Conservation (phyloP, 2,797 vertebrate genomes). For the Lates japonicus region DNA sequence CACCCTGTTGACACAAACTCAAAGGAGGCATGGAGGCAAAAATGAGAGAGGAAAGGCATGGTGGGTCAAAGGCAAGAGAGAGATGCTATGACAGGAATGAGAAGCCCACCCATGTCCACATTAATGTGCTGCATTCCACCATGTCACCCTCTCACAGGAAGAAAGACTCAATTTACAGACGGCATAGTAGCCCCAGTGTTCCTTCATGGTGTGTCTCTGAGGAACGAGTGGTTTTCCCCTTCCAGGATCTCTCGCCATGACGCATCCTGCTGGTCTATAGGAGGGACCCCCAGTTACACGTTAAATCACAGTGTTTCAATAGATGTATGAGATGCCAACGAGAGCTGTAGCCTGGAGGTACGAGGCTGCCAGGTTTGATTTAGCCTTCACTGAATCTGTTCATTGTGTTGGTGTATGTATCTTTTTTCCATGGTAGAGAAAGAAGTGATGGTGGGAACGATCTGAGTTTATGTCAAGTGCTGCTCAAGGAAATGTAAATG, state of each 20-base stretch:
- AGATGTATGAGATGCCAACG: slow-evolving; percentile 14
- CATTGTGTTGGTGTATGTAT: slow-evolving; percentile 30
- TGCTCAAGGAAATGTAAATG: slow-evolving; percentile 36
- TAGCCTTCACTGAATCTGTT: slow-evolving; percentile 22
- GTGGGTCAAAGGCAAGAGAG: slow-evolving; percentile 62
- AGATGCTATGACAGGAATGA: slow-evolving; percentile 85
- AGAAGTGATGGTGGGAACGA: not conserved
- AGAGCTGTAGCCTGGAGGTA: slow-evolving; percentile 50
- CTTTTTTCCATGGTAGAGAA: not conserved
- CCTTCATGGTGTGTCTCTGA: slow-evolving; percentile 59
- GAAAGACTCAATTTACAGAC: slow-evolving; percentile 87
- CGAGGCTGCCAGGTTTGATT: slow-evolving; percentile 59
- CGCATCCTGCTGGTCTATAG: slow-evolving; percentile 51
- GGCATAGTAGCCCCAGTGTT: slow-evolving; percentile 85
- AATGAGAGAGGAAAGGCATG: slow-evolving; percentile 42
- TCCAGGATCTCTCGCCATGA: slow-evolving; percentile 56
- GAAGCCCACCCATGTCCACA: slow-evolving; percentile 85
- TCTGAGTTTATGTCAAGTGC: slow-evolving; percentile 14
- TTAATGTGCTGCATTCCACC: slow-evolving; percentile 83
- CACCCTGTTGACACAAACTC: slow-evolving; percentile 38
- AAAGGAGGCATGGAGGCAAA: slow-evolving; percentile 32
- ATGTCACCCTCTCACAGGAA: slow-evolving; percentile 81
- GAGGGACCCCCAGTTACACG: slow-evolving; percentile 41
- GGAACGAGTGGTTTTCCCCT: slow-evolving; percentile 63
- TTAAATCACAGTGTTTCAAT: slow-evolving; percentile 33